Conservation (phyloP, 2,113 vertebrate species). For the Oncorhynchus clarkii region DNA sequence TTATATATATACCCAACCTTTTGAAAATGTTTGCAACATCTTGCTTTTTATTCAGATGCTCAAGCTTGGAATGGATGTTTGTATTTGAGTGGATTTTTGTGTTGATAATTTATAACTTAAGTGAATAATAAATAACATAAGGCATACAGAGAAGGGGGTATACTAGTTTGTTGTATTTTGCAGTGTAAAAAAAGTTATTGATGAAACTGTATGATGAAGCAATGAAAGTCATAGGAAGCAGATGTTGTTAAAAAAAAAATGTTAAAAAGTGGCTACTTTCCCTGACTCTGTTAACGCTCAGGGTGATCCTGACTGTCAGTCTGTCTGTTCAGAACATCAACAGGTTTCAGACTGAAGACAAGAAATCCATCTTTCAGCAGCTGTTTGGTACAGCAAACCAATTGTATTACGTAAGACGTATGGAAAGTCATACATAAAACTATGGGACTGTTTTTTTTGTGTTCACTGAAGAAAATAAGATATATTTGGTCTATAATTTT, state of each 20-base stretch:
- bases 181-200: conserved; percentile 5
- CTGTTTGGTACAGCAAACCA: conserved; percentile 73
- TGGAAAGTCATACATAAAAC: conserved; percentile 3
- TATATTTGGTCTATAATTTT: conserved; percentile 59
- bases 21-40: conserved; percentile 65
- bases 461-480: conserved; percentile 36
- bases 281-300: not conserved
- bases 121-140: conserved; percentile 31
- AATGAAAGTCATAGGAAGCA: conserved; percentile 15
- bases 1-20: conserved; percentile 54
- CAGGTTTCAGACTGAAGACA: conserved; percentile 16
- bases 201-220: conserved; percentile 25
- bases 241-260: conserved; percentile 4
- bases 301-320: not conserved
- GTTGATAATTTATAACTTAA: conserved; percentile 56
- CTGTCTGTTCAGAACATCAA: conserved; percentile 11
- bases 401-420: conserved; percentile 1
- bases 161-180: conserved; percentile 15
- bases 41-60: conserved; percentile 61
- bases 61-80: conserved; percentile 55
- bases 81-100: conserved; percentile 48
- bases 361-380: conserved; percentile 32
- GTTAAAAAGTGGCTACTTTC: conserved; percentile 11
- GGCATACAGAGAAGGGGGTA: not conserved
- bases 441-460: conserved; percentile 20